These are phyloP conservation scores for Sebastes taczanowskii DNA, from an alignment of 2,797 vertebrate species.

Conservation along the genomic window DNA sequence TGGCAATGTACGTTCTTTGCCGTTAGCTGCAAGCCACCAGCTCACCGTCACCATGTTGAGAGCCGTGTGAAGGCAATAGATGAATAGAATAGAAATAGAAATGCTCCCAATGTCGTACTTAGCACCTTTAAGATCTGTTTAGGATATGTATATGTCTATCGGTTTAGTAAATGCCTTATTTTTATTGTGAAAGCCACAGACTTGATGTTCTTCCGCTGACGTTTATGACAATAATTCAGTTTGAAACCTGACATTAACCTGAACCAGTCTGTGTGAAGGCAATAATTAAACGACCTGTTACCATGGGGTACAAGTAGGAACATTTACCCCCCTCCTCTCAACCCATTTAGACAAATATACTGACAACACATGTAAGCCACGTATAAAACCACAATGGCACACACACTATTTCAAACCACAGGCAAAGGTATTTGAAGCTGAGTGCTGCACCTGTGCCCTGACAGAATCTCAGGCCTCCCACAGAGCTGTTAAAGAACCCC, in stretches of 20 bases:
- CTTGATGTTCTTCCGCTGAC: not conserved
- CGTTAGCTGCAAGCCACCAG: too few relatives aligned
- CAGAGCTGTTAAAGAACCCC: constrained; percentile 63
- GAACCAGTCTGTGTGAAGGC: not conserved
- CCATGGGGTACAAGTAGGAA: not conserved
- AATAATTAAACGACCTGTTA: constrained; percentile 4
- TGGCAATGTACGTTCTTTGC: too few relatives aligned
- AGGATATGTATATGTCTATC: too few relatives aligned
- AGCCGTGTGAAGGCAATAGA: too few relatives aligned
- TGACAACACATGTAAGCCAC: not conserved
- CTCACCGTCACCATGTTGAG: too few relatives aligned
- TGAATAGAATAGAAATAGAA: too few relatives aligned
- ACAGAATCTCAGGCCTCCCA: constrained; percentile 57
- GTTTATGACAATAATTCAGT: not conserved
- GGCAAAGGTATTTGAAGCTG: constrained; percentile 58
- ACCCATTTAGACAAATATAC: constrained; percentile 10
- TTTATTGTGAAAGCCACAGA: constrained; percentile 15
- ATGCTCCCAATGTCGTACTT: too few relatives aligned
- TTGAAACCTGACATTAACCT: not conserved
- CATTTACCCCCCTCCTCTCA: not conserved
- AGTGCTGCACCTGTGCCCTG: constrained; percentile 52
- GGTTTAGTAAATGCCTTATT: not conserved
- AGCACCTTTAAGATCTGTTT: not conserved
- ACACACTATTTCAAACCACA: constrained; percentile 19
- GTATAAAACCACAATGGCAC: constrained; percentile 11